These are phyloP conservation scores for Lampris megalopsis DNA, from an alignment of 2,113 vertebrate genomes.

Conservation along the genomic window DNA sequence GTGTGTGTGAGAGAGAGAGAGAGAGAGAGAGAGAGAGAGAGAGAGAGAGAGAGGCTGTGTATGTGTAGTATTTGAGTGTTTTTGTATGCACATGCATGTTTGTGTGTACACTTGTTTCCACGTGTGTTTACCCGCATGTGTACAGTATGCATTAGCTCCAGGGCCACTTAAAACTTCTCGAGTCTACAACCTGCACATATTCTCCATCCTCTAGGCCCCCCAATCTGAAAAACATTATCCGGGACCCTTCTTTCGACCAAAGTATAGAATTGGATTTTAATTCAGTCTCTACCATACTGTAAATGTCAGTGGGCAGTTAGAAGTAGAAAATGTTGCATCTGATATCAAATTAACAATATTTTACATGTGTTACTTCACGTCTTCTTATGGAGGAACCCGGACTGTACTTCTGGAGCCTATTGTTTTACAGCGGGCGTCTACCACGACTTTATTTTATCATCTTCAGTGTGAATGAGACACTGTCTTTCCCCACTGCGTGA, in stretches of 20 bases:
- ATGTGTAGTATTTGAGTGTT: slow-evolving; percentile 12
- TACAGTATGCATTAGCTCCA: slow-evolving; percentile 15
- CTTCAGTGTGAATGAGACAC: slow-evolving; percentile 8
- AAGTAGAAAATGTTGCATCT: no score
- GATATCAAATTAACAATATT: no score
- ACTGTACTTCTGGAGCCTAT: slow-evolving; percentile 10
- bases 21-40: slow-evolving; percentile 4
- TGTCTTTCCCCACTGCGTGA: slow-evolving; percentile 19
- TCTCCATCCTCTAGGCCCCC: neutral
- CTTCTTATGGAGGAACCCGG: neutral
- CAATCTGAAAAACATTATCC: neutral
- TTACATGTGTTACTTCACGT: no score
- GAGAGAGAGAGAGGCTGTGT: neutral
- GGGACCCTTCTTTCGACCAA: no score
- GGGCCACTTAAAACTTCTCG: slow-evolving; percentile 29
- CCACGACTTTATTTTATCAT: neutral
- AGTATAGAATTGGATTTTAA: no score
- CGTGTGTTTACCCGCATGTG: slow-evolving; percentile 1
- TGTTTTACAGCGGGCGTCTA: slow-evolving; percentile 16
- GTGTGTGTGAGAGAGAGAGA: slow-evolving; percentile 31
- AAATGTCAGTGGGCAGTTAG: no score
- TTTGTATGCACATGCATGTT: neutral
- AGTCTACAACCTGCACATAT: no score
- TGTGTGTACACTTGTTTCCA: slow-evolving; percentile 18
- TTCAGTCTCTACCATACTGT: no score